These are phyloP conservation scores for Leptestheria dahalacensis DNA, from an alignment of 1,140 invertebrate genomes.

Conservation along the genomic window DNA sequence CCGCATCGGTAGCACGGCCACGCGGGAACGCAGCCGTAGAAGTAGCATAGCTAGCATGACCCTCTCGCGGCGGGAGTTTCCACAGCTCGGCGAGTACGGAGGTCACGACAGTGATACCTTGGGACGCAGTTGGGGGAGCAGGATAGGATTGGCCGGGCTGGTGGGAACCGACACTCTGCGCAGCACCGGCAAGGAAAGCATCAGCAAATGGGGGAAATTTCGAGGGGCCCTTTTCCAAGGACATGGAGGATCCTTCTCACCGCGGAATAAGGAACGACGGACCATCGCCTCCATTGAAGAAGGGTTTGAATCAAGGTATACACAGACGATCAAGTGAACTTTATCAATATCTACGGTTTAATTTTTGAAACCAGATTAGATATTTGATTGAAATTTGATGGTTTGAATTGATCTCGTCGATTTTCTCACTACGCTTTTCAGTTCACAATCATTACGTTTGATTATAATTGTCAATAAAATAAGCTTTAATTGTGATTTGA, in stretches of 20 bases:
- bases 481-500: too few species aligned
- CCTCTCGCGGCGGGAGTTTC: neutral
- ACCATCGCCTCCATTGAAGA: slow-evolving; percentile 10
- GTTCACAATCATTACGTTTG: too few species aligned
- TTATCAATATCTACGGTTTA: too few species aligned
- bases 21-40: slow-evolving; percentile 3
- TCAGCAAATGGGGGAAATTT: slow-evolving; percentile 10
- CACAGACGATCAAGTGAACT: neutral
- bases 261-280: neutral
- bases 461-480: too few species aligned
- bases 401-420: too few species aligned
- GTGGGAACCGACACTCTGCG: neutral
- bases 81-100: slow-evolving; percentile 1
- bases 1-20: neutral
- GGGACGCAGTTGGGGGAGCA: slow-evolving; percentile 16
- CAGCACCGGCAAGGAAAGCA: neutral
- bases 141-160: neutral
- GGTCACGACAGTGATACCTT: slow-evolving; percentile 13
- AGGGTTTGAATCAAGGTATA: slow-evolving; percentile 1
- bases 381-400: too few species aligned
- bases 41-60: slow-evolving; percentile 7
- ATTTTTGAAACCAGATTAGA: too few species aligned
- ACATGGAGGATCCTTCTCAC: slow-evolving; percentile 11
- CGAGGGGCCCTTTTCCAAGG: slow-evolving; percentile 11
- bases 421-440: too few species aligned